A percentile compares a stretch with the other conserved stretches of the same genome.
These are phyloP conservation scores for Hyalella azteca DNA, from an alignment of 2,888 invertebrate species.

Conservation along the genomic window DNA sequence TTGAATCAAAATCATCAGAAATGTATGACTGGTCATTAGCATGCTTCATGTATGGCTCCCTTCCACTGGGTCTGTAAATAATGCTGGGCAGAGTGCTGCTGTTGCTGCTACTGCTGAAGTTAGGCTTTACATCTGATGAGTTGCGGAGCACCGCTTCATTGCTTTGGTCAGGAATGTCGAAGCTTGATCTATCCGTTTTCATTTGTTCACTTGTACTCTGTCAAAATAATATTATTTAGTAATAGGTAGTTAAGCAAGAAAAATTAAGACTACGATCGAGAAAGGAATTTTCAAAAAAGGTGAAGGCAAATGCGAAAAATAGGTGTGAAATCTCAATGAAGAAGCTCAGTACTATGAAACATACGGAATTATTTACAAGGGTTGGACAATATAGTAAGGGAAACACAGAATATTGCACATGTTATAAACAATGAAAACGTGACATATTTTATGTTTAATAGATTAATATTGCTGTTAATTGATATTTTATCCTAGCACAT, in stretches of 20 bases:
- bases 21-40: not conserved
- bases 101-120: slow-evolving; percentile 3
- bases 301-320: no score
- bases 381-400: no score
- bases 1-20: not conserved
- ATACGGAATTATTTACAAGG: no score
- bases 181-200: not conserved
- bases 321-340: no score
- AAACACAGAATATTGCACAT: no score
- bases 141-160: not conserved
- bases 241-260: not conserved
- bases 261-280: not conserved
- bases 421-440: no score
- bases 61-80: not conserved
- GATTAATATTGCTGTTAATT: no score
- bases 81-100: slow-evolving; percentile 31
- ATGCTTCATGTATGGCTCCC: not conserved
- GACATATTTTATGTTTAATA: no score
- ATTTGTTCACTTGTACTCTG: slow-evolving; percentile 7
- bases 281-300: not conserved
- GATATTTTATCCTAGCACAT: no score
- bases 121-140: not conserved
- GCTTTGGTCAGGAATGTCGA: not conserved
- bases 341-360: no score
- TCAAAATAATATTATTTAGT: not conserved